Base-by-base conservation (phyloP, 2,797 vertebrate species). In the Pipistrellus pipistrellus region DNA sequence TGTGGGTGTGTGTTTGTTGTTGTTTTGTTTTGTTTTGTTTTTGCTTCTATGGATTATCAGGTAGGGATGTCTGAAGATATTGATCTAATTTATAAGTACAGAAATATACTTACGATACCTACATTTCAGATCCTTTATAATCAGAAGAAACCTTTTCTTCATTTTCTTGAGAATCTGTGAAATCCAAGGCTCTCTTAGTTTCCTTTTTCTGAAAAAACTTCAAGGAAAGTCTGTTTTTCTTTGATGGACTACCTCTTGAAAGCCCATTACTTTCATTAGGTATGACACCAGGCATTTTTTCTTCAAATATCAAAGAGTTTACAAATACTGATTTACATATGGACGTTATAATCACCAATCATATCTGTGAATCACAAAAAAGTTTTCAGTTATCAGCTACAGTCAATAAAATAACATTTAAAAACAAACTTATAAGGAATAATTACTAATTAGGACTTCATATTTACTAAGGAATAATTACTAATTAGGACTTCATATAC, bases 171-270 rank as follows among this genome's bases (percentile, higher is more conserved):
- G 99, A 97, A 91, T 99, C 99, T 1, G 98, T 98, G 96, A 99
- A 99, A 98, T 99, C 99, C 97, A 99, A 97, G 8, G 98, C 99
- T 88, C 99, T 98, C 96, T 99, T 99, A 8, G 99, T 98, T 81
- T 99, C 99, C 80, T 99, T 99, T 97, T 99, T 99, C 83, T 99
- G 99, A 97, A 99, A 99, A 78, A 99, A 99, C 98, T 99, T 99
- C 75, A 99, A 97, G 48, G 99, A 99, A 41, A 99, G 98, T 93
- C 99, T 98, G 91, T 98, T 99, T 98, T 98, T 99, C 98, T 98
- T 99, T 46, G 98, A 96, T 11, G 99, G 99, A 96, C 99, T 99
- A 87, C 98, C 98, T 87, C 97, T 98, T 21, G 98, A 97, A 90
- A 98, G 98, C 95, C 98, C 98, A 17, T 96, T 97, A 95, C 96